Evolutionary conservation across 2,888 invertebrate species (phyloP).

Genomic region (Lutraria lutraria): DNA sequence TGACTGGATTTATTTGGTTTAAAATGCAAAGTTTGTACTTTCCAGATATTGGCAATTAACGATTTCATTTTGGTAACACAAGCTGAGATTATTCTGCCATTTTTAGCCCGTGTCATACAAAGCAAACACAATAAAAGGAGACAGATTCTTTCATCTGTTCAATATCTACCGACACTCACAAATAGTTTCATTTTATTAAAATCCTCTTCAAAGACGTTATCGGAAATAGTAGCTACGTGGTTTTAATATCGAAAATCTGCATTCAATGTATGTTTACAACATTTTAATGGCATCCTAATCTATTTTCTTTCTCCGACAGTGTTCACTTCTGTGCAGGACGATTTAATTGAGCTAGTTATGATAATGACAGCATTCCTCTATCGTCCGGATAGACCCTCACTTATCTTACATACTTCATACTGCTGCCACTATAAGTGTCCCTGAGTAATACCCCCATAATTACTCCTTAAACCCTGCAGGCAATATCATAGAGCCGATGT

Average conservation of each 20-base stretch:
- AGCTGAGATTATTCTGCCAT: background rate
- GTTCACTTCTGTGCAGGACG: background rate
- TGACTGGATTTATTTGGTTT: background rate
- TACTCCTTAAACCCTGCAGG: slow-evolving; percentile 36
- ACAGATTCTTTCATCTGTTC: background rate
- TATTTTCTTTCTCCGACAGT: background rate
- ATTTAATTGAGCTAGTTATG: slow-evolving; percentile 33
- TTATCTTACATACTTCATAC: slow-evolving; percentile 24
- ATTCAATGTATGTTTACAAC: background rate
- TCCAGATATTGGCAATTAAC: slow-evolving; percentile 14
- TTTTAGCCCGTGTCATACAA: background rate
- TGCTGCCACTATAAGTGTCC: slow-evolving; percentile 21
- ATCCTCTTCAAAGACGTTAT: slow-evolving; percentile 6
- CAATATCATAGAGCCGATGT: slow-evolving; percentile 25
- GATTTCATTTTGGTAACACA: background rate
- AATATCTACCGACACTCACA: background rate
- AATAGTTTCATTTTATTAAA: slow-evolving; percentile 3
- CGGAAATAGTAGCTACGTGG: background rate
- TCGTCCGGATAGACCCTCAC: background rate
- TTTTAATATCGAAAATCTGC: slow-evolving; percentile 3
- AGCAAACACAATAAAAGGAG: background rate
- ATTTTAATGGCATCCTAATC: background rate
- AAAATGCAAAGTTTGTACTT: background rate
- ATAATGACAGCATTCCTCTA: slow-evolving; percentile 30
- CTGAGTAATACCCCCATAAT: slow-evolving; percentile 23